Conservation (phyloP, 1,140 invertebrate genomes). For the Camponotus vicinus region DNA sequence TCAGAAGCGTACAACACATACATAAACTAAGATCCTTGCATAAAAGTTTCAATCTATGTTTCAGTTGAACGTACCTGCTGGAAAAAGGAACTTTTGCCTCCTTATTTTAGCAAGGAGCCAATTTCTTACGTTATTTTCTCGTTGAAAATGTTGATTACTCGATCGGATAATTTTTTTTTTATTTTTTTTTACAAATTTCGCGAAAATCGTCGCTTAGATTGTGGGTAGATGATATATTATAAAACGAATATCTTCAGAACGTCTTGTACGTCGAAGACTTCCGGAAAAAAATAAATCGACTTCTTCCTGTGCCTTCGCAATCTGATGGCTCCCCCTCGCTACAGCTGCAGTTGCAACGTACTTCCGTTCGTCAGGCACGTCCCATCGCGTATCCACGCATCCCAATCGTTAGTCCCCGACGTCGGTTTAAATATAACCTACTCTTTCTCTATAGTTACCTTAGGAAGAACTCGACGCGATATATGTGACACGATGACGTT, state of each 20-base stretch:
- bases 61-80: too few relatives aligned
- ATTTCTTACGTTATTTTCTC: background rate
- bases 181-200: background rate
- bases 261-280: background rate
- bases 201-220: background rate
- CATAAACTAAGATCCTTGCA: too few relatives aligned
- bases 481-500: constrained; percentile 31
- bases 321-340: constrained; percentile 37
- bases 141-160: background rate
- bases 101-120: background rate
- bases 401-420: constrained; percentile 65
- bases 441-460: constrained; percentile 43
- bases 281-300: constrained; percentile 22
- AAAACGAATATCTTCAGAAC: background rate
- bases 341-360: constrained; percentile 71
- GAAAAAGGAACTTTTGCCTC: background rate
- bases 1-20: too few relatives aligned
- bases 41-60: too few relatives aligned
- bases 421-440: constrained; percentile 73
- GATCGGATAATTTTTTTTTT: background rate
- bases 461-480: constrained; percentile 21
- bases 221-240: background rate
- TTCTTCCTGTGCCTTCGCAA: constrained; percentile 2
- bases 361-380: constrained; percentile 77
- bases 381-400: constrained; percentile 73